Percentiles rank a stretch among this genome's conserved stretches.
Conservation (phyloP, 2,797 vertebrate genomes). For the Mus caroli region DNA sequence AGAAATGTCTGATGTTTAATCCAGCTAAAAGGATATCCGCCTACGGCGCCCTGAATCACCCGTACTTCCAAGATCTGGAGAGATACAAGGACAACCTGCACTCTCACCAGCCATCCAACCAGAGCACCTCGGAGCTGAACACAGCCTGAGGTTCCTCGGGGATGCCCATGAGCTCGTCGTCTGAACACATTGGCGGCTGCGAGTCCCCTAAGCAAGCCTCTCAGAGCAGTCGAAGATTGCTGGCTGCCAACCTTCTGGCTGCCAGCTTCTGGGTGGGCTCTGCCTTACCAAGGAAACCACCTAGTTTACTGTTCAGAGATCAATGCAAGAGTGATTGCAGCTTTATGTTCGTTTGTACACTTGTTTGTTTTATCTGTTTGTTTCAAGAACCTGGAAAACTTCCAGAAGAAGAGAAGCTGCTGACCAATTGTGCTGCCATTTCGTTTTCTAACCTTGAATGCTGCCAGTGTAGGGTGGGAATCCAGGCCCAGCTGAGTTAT, state of each 20-base stretch:
- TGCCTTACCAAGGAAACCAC: constrained; percentile 85
- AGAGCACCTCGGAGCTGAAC: constrained; percentile 94
- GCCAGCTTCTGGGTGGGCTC: constrained; percentile 83
- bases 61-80: constrained; percentile 97
- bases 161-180: constrained; percentile 81
- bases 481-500: constrained; percentile 86
- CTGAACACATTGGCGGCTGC: constrained; percentile 74
- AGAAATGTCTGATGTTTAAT: constrained; percentile 98
- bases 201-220: constrained; percentile 74
- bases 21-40: constrained; percentile 98
- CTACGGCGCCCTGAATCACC: constrained; percentile 95
- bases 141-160: constrained; percentile 89
- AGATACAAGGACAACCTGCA: constrained; percentile 94
- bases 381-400: constrained; percentile 88
- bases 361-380: constrained; percentile 81
- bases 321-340: constrained; percentile 89
- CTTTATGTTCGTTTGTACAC: constrained; percentile 88
- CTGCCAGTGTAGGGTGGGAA: constrained; percentile 87
- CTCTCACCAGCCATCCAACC: constrained; percentile 93
- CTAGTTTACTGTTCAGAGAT: constrained; percentile 88
- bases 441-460: constrained; percentile 86
- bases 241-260: constrained; percentile 80
- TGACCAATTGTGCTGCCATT: constrained; percentile 91
- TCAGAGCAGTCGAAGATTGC: constrained; percentile 77
- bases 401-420: constrained; percentile 91